Percentiles rank a stretch among this genome's conserved stretches.
These are phyloP conservation scores for Pogonocherus hispidulus DNA, from an alignment of 2,888 invertebrate genomes.

Conservation along the genomic window DNA sequence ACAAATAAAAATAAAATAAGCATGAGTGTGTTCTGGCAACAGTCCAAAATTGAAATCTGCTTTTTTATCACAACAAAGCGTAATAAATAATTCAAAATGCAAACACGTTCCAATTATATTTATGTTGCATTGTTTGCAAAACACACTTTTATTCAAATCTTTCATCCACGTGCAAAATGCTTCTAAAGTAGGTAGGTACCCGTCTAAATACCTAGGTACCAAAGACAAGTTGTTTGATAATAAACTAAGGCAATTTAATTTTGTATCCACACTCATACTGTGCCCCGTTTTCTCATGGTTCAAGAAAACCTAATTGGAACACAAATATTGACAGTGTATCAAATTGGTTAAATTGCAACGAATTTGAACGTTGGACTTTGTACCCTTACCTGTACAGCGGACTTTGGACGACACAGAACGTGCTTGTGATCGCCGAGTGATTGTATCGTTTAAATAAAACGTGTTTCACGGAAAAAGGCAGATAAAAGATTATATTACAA, in stretches of 20 bases:
- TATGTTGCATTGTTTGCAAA: not conserved
- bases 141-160: no score
- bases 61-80: not conserved
- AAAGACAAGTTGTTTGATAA: no score
- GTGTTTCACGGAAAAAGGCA: slow-evolving; percentile 5
- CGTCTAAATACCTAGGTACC: no score
- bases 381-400: slow-evolving; percentile 58
- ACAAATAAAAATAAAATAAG: no score
- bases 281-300: not conserved
- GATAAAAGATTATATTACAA: slow-evolving; percentile 13
- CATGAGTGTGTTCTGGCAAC: not conserved
- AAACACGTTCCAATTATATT: not conserved
- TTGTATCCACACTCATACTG: no score
- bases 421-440: slow-evolving; percentile 31
- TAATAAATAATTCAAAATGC: not conserved
- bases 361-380: slow-evolving; percentile 62
- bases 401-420: slow-evolving; percentile 61
- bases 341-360: slow-evolving; percentile 15
- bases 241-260: not conserved
- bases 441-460: slow-evolving; percentile 15
- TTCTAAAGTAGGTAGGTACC: no score
- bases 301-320: not conserved
- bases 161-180: no score
- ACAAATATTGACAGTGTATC: slow-evolving; percentile 6
- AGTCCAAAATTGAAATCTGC: no score